These are phyloP conservation scores for Calephelis nemesis DNA, from an alignment of 1,140 invertebrate genomes.

Conservation along the genomic window DNA sequence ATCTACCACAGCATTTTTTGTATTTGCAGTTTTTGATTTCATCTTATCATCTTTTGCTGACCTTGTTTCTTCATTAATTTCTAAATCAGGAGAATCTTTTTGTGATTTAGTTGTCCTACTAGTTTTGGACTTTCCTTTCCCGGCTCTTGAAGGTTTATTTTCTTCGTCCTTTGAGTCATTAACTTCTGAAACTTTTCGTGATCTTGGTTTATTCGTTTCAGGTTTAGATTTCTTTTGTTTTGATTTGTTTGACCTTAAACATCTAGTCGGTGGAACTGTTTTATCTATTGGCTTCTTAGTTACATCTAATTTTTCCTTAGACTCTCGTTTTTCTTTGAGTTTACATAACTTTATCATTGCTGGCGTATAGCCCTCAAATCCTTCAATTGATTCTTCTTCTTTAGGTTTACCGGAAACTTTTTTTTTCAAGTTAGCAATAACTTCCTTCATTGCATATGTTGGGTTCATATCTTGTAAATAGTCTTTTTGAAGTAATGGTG, in stretches of 20 bases:
- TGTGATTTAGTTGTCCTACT: slow-evolving; percentile 18
- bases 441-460: slow-evolving; percentile 81
- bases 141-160: background rate
- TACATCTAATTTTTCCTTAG: slow-evolving; percentile 57
- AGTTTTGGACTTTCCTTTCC: background rate
- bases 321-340: slow-evolving; percentile 66
- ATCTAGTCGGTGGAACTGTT: slow-evolving; percentile 38
- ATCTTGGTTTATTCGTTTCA: slow-evolving; percentile 36
- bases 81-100: slow-evolving; percentile 31
- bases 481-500: slow-evolving; percentile 67
- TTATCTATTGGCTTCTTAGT: slow-evolving; percentile 50
- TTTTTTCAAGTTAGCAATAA: slow-evolving; percentile 72
- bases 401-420: slow-evolving; percentile 59
- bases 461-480: slow-evolving; percentile 75
- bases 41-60: slow-evolving; percentile 19
- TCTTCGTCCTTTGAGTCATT: slow-evolving; percentile 19
- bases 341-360: slow-evolving; percentile 77
- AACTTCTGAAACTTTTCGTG: slow-evolving; percentile 22
- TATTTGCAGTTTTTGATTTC: slow-evolving; percentile 24
- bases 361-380: slow-evolving; percentile 76
- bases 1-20: background rate
- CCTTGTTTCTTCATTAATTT: slow-evolving; percentile 20
- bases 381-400: slow-evolving; percentile 51
- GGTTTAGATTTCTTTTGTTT: slow-evolving; percentile 41
- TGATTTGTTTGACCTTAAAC: slow-evolving; percentile 53